Conservation (phyloP, 2,888 invertebrate species). For the Drosophila lacicola region DNA sequence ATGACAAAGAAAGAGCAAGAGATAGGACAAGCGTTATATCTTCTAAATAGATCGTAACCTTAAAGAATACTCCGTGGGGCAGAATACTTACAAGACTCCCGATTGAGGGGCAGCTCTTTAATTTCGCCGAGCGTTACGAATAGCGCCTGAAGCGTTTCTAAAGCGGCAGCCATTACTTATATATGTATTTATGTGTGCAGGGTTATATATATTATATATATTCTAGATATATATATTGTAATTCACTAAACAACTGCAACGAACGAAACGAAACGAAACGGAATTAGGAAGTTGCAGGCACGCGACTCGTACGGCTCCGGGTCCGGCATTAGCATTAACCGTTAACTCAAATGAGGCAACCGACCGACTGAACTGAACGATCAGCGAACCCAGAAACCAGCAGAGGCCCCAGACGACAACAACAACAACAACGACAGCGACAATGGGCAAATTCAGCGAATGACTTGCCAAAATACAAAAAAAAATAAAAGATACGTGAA, state of each 20-base stretch:
- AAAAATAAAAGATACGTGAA: neutral
- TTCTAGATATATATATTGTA: conserved; percentile 9
- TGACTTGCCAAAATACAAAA: conserved; percentile 44
- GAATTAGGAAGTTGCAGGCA: conserved; percentile 50
- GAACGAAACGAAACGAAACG: conserved; percentile 36
- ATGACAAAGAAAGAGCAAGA: conserved; percentile 5
- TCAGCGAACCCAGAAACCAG: conserved; percentile 44
- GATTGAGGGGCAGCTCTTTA: conserved; percentile 79
- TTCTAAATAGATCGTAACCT: conserved; percentile 1
- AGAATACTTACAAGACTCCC: conserved; percentile 81
- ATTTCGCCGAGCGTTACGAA: conserved; percentile 76
- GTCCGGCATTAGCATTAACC: conserved; percentile 68
- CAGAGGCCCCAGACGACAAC: conserved; percentile 23
- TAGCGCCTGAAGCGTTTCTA: conserved; percentile 76
- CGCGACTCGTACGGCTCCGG: conserved; percentile 54
- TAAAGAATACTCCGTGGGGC: neutral
- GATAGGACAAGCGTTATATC: neutral
- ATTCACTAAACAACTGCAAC: conserved; percentile 43
- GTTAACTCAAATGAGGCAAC: conserved; percentile 69
- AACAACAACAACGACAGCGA: conserved; percentile 16
- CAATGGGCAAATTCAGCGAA: conserved; percentile 18
- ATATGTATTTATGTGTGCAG: conserved; percentile 8
- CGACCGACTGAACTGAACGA: conserved; percentile 43
- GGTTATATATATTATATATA: conserved; percentile 40
- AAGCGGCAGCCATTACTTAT: conserved; percentile 77